These are phyloP conservation scores for Nemotelus pantherinus DNA, from an alignment of 2,888 invertebrate species.

Conservation along the genomic window DNA sequence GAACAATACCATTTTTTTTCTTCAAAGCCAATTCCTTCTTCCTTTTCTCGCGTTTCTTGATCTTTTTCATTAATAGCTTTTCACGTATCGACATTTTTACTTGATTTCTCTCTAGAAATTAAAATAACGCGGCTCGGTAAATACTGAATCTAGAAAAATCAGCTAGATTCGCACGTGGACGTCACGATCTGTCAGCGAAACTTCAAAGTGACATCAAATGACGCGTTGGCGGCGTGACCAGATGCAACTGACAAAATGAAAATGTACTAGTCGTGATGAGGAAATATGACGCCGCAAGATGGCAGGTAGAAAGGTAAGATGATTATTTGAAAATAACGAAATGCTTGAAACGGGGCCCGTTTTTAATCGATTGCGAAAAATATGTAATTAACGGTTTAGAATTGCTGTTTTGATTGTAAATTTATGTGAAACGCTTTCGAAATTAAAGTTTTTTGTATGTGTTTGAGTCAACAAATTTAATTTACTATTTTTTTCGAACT, in stretches of 20 bases:
- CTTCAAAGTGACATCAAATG: no score
- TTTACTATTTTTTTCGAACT: no score
- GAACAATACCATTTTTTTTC: slow-evolving; percentile 65
- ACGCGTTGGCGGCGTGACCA: neutral
- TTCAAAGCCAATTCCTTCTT: slow-evolving; percentile 73
- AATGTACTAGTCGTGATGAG: neutral
- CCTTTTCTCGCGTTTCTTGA: slow-evolving; percentile 79
- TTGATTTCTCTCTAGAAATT: neutral
- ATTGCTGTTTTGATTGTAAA: no score
- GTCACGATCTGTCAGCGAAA: neutral
- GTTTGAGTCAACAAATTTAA: no score
- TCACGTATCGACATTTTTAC: slow-evolving; percentile 66
- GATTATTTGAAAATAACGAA: no score
- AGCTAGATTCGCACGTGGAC: slow-evolving; percentile 24
- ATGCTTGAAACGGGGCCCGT: no score
- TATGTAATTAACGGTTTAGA: no score
- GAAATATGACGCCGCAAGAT: neutral
- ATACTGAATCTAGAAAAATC: slow-evolving; percentile 7
- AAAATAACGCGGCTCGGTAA: slow-evolving; percentile 4
- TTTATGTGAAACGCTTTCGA: no score
- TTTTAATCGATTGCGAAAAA: no score
- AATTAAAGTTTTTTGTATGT: no score
- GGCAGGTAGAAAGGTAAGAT: neutral
- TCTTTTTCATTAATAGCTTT: slow-evolving; percentile 79
- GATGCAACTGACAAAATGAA: neutral